A percentile compares a stretch with the other conserved stretches of the same genome.
Conservation (phyloP, 2,888 invertebrate species). For the Hyposoter didymator region DNA sequence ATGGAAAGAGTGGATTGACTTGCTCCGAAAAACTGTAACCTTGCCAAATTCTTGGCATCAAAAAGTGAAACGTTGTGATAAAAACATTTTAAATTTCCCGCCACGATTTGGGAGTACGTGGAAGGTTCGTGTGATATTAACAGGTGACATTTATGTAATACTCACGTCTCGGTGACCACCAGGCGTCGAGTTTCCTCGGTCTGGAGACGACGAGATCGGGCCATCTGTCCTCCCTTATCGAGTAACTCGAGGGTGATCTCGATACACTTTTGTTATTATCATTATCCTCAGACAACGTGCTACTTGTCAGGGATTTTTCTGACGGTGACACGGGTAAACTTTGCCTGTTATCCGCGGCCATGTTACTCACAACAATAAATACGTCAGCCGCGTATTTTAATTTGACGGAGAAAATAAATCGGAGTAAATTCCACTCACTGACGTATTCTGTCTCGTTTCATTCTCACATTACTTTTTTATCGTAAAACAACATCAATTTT, state of each 20-base stretch:
- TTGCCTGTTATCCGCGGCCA: constrained; percentile 81
- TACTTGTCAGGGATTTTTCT: constrained; percentile 81
- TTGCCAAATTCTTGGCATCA: not conserved
- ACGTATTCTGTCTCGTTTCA: not conserved
- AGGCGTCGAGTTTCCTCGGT: constrained; percentile 81
- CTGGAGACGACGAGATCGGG: constrained; percentile 83
- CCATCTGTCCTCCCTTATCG: constrained; percentile 85
- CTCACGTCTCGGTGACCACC: constrained; percentile 83
- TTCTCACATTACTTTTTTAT: not conserved
- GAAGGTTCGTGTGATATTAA: not conserved
- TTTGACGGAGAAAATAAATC: not conserved
- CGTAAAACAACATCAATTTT: not conserved
- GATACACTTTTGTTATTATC: constrained; percentile 83
- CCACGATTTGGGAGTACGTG: not conserved
- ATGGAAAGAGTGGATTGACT: not conserved
- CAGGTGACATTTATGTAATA: constrained; percentile 63
- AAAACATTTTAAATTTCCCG: constrained; percentile 10
- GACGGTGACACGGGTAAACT: constrained; percentile 83
- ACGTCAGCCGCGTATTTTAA: not conserved
- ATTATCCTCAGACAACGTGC: constrained; percentile 84
- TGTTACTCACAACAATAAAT: constrained; percentile 71
- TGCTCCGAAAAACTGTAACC: not conserved
- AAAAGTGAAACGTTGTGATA: not conserved
- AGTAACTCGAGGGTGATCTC: constrained; percentile 86
- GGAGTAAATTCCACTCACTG: constrained; percentile 12